Evolutionary conservation across 1,140 invertebrate genomes (phyloP), one percentile per base, ranked within the genome.

Genomic region (Myzus persicae): DNA sequence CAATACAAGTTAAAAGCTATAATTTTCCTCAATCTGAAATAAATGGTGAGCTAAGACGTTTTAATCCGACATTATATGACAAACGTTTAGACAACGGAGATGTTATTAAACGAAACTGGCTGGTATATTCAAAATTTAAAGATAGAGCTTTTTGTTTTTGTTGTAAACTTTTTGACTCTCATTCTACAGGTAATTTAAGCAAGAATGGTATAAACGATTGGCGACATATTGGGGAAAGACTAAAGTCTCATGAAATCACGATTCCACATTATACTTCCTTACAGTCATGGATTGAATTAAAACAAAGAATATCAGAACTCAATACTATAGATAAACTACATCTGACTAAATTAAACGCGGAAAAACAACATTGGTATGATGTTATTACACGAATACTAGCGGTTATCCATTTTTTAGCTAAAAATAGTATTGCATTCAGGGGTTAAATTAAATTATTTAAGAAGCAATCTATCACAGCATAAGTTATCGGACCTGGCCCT

Each of bases 401-500:
- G 9, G 54, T 82, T 0, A 82, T 91, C 38, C 54, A 91, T 40
- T 91, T 48, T 51, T 82, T 91, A 31, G 90, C 59, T 36, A 81
- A 76, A 42, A 42, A 91, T 1, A 48, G 48, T 26, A 42, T 48
- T 76, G 90, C 54, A 40, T 91, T 91, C 54, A 36, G 90, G 36
- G 90, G 90, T 9, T 42, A n/a, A n/a, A n/a, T n/a, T n/a, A 89
- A 89, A 84, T n/a, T 89, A 89, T 51, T 89, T 51, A 51, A 89
- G 31, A 51, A 89, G 87, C 87, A 89, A 31, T 89, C 46, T 89
- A 48, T 51, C 87, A 46, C 46, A 89, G 46, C 46, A 89, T 38
- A 36, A 89, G n/a, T 89, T 48, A 89, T 51, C 46, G 1, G 31
- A 38, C 46, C 31, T 51, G 46, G 26, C 87, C n/a, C 46, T 89